Evolutionary conservation across 2,797 vertebrate species (phyloP), one percentile per base, ranked within the genome.

Genomic region (Mormyrus hasselquistii): DNA sequence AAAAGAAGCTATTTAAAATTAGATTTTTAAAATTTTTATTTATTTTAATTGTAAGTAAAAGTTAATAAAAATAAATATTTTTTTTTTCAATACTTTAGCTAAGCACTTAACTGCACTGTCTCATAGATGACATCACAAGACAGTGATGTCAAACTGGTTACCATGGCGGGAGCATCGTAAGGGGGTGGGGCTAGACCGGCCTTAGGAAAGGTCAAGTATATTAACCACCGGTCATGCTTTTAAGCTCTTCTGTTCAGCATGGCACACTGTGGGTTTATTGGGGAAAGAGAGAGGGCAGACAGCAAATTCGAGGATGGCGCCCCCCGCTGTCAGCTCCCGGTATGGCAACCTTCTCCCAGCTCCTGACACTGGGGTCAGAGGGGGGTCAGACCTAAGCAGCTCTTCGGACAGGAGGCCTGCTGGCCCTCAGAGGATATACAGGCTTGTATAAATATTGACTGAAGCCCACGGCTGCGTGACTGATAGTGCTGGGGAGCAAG

Each of bases 371-470:
- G 47, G 47, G 92, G 92, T 94, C 93, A 92, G 89, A 90, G 22
- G 89, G 93, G 94, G 93, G 93, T 94, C 93, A 91, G 0, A 90
- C 92, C 94, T 94, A 92, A 95, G 95, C 95, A 92, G 59, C 41
- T 38, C n/a, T 88, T 93, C 93, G 94, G 92, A 94, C 95, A 93
- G 91, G 86, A 53, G 89, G 89, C 90, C 86, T 1, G 59, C 87
- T 65, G 49, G 91, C 87, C 89, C 87, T 90, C 87, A 89, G 89
- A 89, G 90, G 93, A 94, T 91, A 92, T 91, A 91, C 89, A 90
- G 9, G 19, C 91, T 92, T 93, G 92, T 92, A 93, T 93, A 95
- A 94, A 95, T 93, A 95, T 94, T 93, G 93, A 95, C 92, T 49
- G 85, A 87, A 90, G 90, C 93, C 69, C 19, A 87, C 92, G 89